Evolutionary conservation across 1,140 invertebrate species (phyloP).

Genomic region (Orussus abietinus): DNA sequence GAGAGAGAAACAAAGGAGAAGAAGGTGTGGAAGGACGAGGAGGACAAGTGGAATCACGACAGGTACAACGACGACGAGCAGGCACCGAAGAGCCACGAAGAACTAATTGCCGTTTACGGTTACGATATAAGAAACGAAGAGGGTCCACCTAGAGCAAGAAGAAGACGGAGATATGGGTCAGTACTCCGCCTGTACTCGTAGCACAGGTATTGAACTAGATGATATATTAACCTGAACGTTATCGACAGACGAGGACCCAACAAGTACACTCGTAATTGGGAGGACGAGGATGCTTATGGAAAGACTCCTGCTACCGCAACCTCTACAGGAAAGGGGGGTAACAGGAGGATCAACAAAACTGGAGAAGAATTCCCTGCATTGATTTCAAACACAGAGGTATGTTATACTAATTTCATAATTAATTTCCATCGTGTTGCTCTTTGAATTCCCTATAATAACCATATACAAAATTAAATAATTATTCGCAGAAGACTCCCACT

Average conservation of each 20-base stretch:
- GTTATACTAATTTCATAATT: neutral
- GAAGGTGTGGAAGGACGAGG: conserved; percentile 62
- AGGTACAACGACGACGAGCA: conserved; percentile 77
- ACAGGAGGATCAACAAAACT: conserved; percentile 32
- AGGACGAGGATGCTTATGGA: conserved; percentile 83
- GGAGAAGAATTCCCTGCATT: conserved; percentile 50
- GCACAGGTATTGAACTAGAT: too few relatives aligned
- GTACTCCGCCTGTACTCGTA: too few relatives aligned
- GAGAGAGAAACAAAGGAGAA: conserved; percentile 54
- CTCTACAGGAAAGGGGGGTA: conserved; percentile 22
- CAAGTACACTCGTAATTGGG: conserved; percentile 89
- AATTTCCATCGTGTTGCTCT: conserved; percentile 2
- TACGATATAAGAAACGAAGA: conserved; percentile 94
- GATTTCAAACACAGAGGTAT: conserved; percentile 38
- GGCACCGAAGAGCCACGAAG: conserved; percentile 81
- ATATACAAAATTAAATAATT: too few relatives aligned
- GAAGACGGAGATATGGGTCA: conserved; percentile 81
- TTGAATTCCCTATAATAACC: too few relatives aligned
- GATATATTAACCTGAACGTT: too few relatives aligned
- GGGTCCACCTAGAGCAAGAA: conserved; percentile 79
- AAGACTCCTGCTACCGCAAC: conserved; percentile 42
- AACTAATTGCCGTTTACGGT: conserved; percentile 85
- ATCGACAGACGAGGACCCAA: conserved; percentile 74
- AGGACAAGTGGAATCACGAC: conserved; percentile 86
- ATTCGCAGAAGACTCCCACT: conserved; percentile 20